Base-by-base conservation (phyloP, 2,797 vertebrate species). In the Cynopterus sphinx region DNA sequence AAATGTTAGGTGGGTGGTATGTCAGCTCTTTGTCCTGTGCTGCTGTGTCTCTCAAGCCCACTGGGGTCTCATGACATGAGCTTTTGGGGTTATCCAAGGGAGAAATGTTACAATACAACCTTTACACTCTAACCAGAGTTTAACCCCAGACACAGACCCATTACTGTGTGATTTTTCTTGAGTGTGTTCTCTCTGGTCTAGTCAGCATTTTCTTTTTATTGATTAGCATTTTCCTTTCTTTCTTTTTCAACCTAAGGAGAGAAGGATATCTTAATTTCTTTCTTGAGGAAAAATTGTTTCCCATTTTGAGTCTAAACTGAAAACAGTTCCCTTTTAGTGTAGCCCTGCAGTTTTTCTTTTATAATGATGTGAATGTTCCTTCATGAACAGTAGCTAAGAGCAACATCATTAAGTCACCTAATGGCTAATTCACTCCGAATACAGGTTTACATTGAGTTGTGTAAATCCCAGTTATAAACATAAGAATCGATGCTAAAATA, bases 1-100 rank as follows among this genome's bases (percentile, higher is more conserved):
- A 57, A 78, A 21, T 17, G 3, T 49, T 33, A 63, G 1, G 49
- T 49, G 12, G 1, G 4, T 74, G 41, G 4, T 33, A 6, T 61
- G 53, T 4, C 10, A 70, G 3, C 17, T 12, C 5, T 51, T 53
- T 43, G 9, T 59, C 22, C 12, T 49, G 15, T 55, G 28, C 24
- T 17, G 6, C 15, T 3, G 22, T 39, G 33, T 1, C 3, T 21
- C 4, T 24, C 6, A 7, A 71, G 7, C 3, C 33, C 70, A 1
- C 8, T 21, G 15, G 16, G 17, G n/a, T 15, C 3, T 71, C 28
- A 31, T 5, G 17, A 28, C 3, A 3, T 46, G 3, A 5, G n/a
- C 11, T 41, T 79, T 28, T 5, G 39, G 28, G 70, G 9, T 59
- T 31, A 21, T 19, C 15, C 36, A 16, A 10, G 21, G 24, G 6